Percentiles rank a stretch among this genome's conserved stretches.
Evolutionary conservation across 2,888 invertebrate genomes (phyloP).

Genomic region (Rhimphoctona megacephalus): DNA sequence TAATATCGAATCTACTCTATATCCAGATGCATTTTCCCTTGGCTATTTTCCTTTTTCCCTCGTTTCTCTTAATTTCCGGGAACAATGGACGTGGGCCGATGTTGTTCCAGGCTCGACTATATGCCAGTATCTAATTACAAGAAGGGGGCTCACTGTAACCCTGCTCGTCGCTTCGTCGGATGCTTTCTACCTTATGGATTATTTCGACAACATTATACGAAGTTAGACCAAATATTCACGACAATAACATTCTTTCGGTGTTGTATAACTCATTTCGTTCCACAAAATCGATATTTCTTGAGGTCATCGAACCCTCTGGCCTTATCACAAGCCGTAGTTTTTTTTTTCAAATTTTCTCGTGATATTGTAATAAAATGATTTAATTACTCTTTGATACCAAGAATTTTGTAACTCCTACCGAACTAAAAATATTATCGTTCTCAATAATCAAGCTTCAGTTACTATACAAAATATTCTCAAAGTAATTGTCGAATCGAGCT

Average conservation of each 20-base stretch:
- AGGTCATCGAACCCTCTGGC: neutral
- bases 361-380: neutral
- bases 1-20: conserved; percentile 48
- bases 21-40: conserved; percentile 70
- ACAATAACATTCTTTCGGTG: conserved; percentile 16
- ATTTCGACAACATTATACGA: conserved; percentile 12
- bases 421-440: neutral
- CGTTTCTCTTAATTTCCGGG: conserved; percentile 82
- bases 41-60: conserved; percentile 79
- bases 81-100: conserved; percentile 79
- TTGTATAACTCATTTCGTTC: neutral
- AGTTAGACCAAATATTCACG: conserved; percentile 39
- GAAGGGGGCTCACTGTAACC: conserved; percentile 51
- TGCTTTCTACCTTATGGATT: conserved; percentile 51
- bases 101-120: conserved; percentile 78
- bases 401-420: neutral
- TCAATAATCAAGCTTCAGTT: neutral
- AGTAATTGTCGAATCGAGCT: neutral
- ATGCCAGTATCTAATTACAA: conserved; percentile 83
- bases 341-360: neutral
- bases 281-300: conserved; percentile 12
- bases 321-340: neutral
- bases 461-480: neutral
- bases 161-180: conserved; percentile 26
- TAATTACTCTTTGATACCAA: neutral